Conservation (phyloP, 1,140 invertebrate genomes). For the Drosophila miranda region DNA sequence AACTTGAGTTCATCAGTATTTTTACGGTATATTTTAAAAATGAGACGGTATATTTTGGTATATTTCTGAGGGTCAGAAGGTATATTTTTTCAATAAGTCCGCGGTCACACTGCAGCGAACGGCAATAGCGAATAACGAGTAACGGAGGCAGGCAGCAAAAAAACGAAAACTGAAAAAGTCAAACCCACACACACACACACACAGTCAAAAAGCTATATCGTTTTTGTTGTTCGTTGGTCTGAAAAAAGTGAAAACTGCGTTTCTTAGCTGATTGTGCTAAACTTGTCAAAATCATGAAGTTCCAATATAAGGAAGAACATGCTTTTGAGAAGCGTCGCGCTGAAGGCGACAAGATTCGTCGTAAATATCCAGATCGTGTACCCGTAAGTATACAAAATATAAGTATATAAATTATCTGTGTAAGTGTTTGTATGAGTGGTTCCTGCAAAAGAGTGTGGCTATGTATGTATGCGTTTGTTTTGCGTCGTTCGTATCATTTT, state of each 20-base stretch:
- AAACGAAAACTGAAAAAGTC: no score
- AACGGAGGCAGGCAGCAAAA: no score
- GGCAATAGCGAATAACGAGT: no score
- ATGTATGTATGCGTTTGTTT: slow-evolving; percentile 71
- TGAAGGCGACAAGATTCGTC: slow-evolving; percentile 88
- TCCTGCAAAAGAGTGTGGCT: slow-evolving; percentile 8
- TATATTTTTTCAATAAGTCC: no score
- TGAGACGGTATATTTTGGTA: no score
- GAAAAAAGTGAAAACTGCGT: slow-evolving; percentile 56
- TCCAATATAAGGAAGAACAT: slow-evolving; percentile 99
- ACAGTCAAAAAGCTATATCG: no score
- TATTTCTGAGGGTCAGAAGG: no score
- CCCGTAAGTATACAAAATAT: slow-evolving; percentile 89
- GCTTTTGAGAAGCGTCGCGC: slow-evolving; percentile 99
- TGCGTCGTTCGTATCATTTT: slow-evolving; percentile 67
- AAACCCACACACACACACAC: no score
- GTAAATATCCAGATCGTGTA: slow-evolving; percentile 97
- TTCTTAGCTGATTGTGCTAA: slow-evolving; percentile 60
- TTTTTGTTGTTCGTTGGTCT: no score
- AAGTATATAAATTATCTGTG: slow-evolving; percentile 13
- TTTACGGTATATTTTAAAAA: no score
- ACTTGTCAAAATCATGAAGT: slow-evolving; percentile 91
- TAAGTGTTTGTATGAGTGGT: slow-evolving; percentile 7
- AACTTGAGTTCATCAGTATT: no score
- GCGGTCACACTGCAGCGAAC: no score